Percentiles rank a stretch among this genome's conserved stretches.
phyloP scores from a whole-genome alignment of 2,113 vertebrate genomes.

The Jacana jacana region DNA sequence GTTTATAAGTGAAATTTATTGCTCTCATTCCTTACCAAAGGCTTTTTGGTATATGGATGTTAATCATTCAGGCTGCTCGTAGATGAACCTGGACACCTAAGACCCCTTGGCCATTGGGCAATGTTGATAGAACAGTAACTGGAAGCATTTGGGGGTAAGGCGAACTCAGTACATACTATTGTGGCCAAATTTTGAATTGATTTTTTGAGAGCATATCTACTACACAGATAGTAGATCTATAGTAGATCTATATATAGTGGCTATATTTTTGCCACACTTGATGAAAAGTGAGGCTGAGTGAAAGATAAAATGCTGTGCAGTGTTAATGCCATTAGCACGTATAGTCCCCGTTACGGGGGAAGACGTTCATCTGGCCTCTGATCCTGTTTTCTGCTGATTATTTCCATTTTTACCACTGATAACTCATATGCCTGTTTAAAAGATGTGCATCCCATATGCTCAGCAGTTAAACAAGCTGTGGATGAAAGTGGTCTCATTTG shows the following conservation, averaged over 20 bases:
- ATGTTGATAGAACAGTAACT: background rate
- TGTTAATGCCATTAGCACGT: background rate
- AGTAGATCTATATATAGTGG: no score
- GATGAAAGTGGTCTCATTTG: background rate
- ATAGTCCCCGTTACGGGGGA: background rate
- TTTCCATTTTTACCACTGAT: background rate
- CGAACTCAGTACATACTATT: background rate
- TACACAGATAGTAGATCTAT: accelerated
- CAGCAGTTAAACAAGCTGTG: constrained; percentile 14
- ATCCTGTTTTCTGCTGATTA: background rate
- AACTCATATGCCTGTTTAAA: background rate
- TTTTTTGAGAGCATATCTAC: background rate
- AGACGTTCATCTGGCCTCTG: background rate
- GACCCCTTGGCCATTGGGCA: background rate
- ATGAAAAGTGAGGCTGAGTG: background rate
- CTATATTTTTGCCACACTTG: background rate
- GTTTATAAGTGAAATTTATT: background rate
- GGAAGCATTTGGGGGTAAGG: background rate
- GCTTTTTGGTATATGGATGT: background rate
- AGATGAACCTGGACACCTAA: background rate
- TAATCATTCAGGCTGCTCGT: background rate
- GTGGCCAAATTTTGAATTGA: background rate
- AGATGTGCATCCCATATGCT: background rate
- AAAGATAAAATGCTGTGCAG: background rate
- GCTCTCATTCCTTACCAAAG: background rate